These are phyloP conservation scores for Neolamprologus tretocephalus DNA, from an alignment of 2,113 vertebrate genomes.

Conservation along the genomic window DNA sequence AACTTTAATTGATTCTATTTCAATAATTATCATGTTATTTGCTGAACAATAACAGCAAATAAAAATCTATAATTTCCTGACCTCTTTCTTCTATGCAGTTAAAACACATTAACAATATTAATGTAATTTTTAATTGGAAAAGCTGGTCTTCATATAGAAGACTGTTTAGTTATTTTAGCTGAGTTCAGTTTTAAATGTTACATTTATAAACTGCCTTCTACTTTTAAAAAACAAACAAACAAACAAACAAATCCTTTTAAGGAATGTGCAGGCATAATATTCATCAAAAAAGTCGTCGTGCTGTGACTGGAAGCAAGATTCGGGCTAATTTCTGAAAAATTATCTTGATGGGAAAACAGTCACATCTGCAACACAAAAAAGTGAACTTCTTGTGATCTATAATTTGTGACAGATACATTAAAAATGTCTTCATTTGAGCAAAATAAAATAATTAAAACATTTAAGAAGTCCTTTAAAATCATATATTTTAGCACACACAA, in stretches of 20 bases:
- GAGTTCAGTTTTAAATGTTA: background rate
- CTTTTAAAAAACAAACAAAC: background rate
- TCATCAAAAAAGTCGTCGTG: background rate
- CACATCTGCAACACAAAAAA: background rate
- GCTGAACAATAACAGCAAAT: background rate
- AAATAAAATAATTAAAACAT: background rate
- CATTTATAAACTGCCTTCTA: background rate
- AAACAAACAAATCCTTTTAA: background rate
- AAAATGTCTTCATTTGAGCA: background rate
- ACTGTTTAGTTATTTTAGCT: background rate
- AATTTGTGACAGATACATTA: background rate
- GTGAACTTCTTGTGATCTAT: background rate
- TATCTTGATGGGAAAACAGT: background rate
- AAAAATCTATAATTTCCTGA: background rate
- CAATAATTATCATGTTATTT: background rate
- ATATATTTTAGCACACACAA: background rate
- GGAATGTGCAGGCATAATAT: background rate
- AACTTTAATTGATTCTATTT: background rate
- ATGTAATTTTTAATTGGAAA: background rate
- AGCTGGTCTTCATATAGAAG: background rate
- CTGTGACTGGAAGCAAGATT: background rate
- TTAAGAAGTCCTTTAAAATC: background rate
- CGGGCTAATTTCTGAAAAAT: background rate
- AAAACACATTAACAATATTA: background rate
- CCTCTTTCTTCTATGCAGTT: background rate